Base-by-base conservation (phyloP, 2,888 invertebrate genomes). In the Lithosia quadra region DNA sequence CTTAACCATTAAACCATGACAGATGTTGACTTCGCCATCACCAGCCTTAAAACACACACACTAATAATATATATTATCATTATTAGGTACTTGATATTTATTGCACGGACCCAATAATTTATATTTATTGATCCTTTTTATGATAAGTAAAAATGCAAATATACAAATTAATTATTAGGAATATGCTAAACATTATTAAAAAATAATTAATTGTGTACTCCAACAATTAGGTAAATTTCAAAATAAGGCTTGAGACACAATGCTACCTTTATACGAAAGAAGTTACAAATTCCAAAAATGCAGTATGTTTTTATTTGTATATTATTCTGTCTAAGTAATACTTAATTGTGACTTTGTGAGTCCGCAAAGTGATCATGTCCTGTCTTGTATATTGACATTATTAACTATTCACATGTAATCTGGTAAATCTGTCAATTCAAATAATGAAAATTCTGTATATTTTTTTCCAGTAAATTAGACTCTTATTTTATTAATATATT, bases 81-180 rank as follows among this genome's bases (percentile, higher is more conserved):
- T n/a, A n/a, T n/a, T n/a, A n/a, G n/a, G n/a, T n/a, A n/a, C n/a
- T 8, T 34, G 13, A 36, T 49, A 8, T 24, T 60, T 60, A 60
- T 66, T 66, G 53, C 58, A 66, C 65, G 18, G 60, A 55, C 53
- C 59, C 60, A n/a, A 65, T 34, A 9, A 18, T 13, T n/a, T n/a
- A n/a, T n/a, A n/a, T n/a, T n/a, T n/a, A n/a, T n/a, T n/a, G n/a
- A n/a, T n/a, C n/a, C n/a, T n/a, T 55, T 55, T 21, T 22, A 1
- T 56, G 3, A 7, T 2, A 57, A 57, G 22, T 57, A 15, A 24
- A 57, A 57, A 56, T 13, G 15, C 24, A 24, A 56, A 11, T 56
- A 24, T 3, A 8, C 15, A 56, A 7, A n/a, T 24, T 24, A n/a
- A n/a, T 13, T 56, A 24, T 24, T 0, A 22, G 22, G 10, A 15